These are phyloP conservation scores for Holocentrus rufus DNA, from an alignment of 2,797 vertebrate species.

Conservation along the genomic window DNA sequence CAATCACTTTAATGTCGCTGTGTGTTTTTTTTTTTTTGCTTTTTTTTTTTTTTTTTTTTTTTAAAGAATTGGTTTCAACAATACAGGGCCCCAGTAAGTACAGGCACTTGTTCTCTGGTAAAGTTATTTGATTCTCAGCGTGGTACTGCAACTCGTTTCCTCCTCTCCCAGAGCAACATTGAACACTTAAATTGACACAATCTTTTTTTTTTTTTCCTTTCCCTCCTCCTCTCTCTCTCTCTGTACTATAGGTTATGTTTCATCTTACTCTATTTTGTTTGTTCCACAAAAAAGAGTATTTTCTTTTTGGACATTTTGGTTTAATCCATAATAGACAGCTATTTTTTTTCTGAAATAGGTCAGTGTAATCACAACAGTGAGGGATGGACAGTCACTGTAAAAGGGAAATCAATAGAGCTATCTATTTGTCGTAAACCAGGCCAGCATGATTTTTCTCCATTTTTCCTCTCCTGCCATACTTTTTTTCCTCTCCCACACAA, in stretches of 20 bases:
- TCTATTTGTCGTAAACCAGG: conserved; percentile 88
- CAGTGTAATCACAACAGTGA: conserved; percentile 86
- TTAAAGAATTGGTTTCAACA: conserved; percentile 51
- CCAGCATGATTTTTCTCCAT: conserved; percentile 84
- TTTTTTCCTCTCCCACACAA: conserved; percentile 76
- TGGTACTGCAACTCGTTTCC: conserved; percentile 72
- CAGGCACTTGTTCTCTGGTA: conserved; percentile 63
- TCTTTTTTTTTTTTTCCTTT: conserved; percentile 58
- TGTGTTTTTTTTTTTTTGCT: conserved; percentile 29
- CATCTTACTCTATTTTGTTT: conserved; percentile 81
- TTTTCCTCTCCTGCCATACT: conserved; percentile 72
- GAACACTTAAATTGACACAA: conserved; percentile 81
- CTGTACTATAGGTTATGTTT: conserved; percentile 81
- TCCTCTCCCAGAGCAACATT: conserved; percentile 67
- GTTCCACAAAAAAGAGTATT: conserved; percentile 79
- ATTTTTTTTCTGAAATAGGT: conserved; percentile 82
- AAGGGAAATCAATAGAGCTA: conserved; percentile 87
- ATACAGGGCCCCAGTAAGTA: conserved; percentile 56
- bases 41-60: neutral
- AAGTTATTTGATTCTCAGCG: conserved; percentile 81
- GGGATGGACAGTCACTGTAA: conserved; percentile 81
- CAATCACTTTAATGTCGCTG: conserved; percentile 58
- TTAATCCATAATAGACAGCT: conserved; percentile 82
- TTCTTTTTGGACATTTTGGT: conserved; percentile 81
- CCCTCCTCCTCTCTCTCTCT: conserved; percentile 17